Base-by-base conservation (phyloP, 2,888 invertebrate species). In the Philhelius pedissequus region DNA sequence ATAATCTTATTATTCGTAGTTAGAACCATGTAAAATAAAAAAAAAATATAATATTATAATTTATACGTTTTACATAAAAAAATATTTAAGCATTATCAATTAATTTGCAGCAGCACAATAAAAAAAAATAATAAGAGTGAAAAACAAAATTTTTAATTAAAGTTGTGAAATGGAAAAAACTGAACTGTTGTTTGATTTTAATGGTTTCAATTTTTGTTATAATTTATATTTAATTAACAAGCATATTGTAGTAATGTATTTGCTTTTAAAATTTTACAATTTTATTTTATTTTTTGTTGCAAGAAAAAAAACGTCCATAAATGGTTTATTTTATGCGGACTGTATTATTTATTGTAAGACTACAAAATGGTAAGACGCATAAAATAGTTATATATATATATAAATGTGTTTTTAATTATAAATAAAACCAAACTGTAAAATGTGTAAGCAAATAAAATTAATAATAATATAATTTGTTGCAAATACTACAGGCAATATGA, bases 21-120 rank as follows among this genome's bases (percentile, higher is more conserved):
- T 84, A 84, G 84, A 84, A 62, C n/a, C 75, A 80, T 80, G 80
- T 84, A 84, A 84, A 76, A 56, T 50, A 75, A 78, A 77, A 69
- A 30, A 75, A 78, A 77, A 69, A 30, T 25, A 50, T 32, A 73
- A 73, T 73, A 82, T 79, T 71, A 35, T 43, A 75, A 71, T 56
- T 84, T 20, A 58, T 45, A 78, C 32, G 73, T 82, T 68, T 70
- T 70, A 58, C 48, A 48, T 69, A 76, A 20, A 18, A 66, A 48
- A 62, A n/a, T 62, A 58, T 68, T 50, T 18, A 35, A 56, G 25
- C n/a, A 56, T 6, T 13, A n/a, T 60, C 18, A 38, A 25, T 60
- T 35, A 54, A 62, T 40, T 35, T 56, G 56, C 69, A 78, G 15
- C 69, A 66, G 79, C 83, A 83, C 83, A 83, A 83, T 83, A 78